phyloP scores from a whole-genome alignment of 2,888 invertebrate species.

The Hemicrepidius hirtus region DNA sequence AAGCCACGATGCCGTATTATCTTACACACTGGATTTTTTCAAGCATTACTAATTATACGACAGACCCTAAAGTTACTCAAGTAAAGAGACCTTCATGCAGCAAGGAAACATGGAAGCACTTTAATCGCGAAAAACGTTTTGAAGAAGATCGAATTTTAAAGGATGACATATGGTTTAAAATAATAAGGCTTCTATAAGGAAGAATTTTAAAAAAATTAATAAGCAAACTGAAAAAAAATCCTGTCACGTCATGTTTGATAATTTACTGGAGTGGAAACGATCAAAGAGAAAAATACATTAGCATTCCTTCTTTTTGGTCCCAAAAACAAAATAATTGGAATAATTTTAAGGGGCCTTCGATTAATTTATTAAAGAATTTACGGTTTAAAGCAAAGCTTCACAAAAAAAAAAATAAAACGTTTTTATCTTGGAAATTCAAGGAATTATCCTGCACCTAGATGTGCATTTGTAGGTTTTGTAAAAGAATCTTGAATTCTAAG shows the following conservation, averaged over 20 bases:
- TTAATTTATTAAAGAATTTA: slow-evolving; percentile 2
- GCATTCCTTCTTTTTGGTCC: slow-evolving; percentile 9
- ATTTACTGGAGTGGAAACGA: slow-evolving; percentile 6
- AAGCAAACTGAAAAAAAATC: background rate
- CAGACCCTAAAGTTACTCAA: background rate
- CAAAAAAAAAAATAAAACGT: background rate
- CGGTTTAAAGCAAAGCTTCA: background rate
- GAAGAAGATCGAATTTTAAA: background rate
- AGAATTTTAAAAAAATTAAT: no score
- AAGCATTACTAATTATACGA: slow-evolving; percentile 3
- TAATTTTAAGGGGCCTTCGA: background rate
- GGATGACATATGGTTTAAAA: background rate
- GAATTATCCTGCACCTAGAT: background rate
- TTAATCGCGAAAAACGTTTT: background rate
- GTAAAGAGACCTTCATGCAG: background rate
- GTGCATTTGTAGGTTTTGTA: slow-evolving; percentile 1
- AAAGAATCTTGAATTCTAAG: background rate
- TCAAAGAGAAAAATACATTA: background rate
- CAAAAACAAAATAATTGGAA: slow-evolving; percentile 1
- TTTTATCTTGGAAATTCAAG: background rate
- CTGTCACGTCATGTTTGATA: slow-evolving; percentile 16
- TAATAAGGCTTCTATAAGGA: no score
- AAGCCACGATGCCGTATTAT: slow-evolving; percentile 10
- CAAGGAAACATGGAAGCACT: slow-evolving; percentile 1
- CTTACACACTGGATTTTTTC: slow-evolving; percentile 16